Evolutionary conservation across 2,113 vertebrate genomes (phyloP), one percentile per base, ranked within the genome.

Genomic region (Nanorana parkeri): DNA sequence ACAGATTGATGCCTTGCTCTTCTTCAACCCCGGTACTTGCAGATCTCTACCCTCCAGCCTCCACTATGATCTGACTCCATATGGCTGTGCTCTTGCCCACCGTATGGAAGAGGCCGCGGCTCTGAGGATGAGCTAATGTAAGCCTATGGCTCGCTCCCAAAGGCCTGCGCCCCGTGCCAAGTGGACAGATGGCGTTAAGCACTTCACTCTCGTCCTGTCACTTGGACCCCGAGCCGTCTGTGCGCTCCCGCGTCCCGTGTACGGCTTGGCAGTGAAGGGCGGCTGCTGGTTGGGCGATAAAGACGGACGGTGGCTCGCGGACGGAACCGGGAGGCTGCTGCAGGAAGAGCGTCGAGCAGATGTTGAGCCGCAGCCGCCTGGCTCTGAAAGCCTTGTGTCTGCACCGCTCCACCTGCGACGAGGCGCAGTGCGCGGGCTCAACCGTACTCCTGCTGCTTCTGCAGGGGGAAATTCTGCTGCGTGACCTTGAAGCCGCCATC

Each of bases 91-190:
- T 85, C 89, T 92, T 92, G 91, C 86, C 89, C 91, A 91, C 92
- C 92, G 91, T 94, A 92, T 91, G 92, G 92, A 93, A 89, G 88
- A 88, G 89, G 89, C 93, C 92, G 91, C 92, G 92, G 87, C 86
- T 87, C 86, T 84, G 87, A 80, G 87, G 91, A 92, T 90, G 91
- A 94, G 92, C 81, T 92, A 91, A 91, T 93, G 94, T 91, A 91
- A 92, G 91, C 91, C 93, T 90, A 90, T 93, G 91, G 91, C 87
- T 79, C 85, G 83, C 85, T 91, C 92, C 93, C 85, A 89, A 93
- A 91, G 93, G 93, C 91, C 80, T 86, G 86, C 89, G 90, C 88
- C 85, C 91, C 91, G 93, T 93, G 90, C 91, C 88, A 93, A 93
- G 88, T 90, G 86, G 89, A 93, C 88, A 88, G 90, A 90, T 88